Percentiles rank a stretch among this genome's conserved stretches.
phyloP scores from a whole-genome alignment of 1,140 invertebrate genomes.

The Drosophila takahashii region DNA sequence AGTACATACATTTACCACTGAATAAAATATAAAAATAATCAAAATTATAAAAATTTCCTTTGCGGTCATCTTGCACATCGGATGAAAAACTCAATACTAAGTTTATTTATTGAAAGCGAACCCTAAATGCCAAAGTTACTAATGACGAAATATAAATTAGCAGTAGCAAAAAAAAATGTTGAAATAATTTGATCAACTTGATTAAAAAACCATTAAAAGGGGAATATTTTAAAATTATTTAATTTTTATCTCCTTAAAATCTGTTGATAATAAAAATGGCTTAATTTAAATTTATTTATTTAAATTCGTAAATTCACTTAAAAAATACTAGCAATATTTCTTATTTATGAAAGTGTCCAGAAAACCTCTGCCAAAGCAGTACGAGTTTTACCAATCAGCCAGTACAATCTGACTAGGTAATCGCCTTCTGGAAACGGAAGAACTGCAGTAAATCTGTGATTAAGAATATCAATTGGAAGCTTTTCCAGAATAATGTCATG shows the following conservation, averaged over 20 bases:
- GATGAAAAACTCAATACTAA: background rate
- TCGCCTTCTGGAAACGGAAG: conserved; percentile 13
- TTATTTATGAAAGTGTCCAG: background rate
- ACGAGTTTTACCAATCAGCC: background rate
- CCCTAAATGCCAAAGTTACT: background rate
- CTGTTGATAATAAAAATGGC: no score
- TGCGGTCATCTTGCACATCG: background rate
- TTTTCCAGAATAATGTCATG: conserved; percentile 4
- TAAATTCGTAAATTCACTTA: no score
- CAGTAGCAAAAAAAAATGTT: no score
- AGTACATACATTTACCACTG: background rate
- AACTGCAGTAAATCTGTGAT: background rate
- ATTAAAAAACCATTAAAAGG: no score
- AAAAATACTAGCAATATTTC: background rate
- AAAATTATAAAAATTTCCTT: background rate
- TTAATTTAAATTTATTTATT: no score
- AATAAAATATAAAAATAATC: background rate
- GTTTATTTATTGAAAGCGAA: background rate
- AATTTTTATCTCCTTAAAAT: no score
- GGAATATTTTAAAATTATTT: no score
- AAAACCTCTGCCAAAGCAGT: background rate
- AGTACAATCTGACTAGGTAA: background rate
- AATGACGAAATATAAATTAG: background rate
- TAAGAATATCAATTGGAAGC: background rate
- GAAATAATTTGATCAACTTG: no score